phyloP scores from a whole-genome alignment of 2,888 invertebrate species.

The Melanophora roralis region DNA sequence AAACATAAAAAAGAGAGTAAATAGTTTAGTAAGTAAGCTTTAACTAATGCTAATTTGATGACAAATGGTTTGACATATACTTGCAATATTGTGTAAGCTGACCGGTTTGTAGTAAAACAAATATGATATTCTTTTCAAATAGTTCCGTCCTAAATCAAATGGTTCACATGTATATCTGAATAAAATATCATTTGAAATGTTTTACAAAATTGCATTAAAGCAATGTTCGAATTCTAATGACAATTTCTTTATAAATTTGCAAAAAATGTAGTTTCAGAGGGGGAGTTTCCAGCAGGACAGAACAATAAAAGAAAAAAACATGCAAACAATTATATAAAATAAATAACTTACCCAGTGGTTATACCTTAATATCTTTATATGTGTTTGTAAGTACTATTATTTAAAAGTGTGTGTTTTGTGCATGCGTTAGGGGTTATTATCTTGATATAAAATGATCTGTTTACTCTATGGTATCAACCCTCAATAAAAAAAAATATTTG shows the following conservation, averaged over 20 bases:
- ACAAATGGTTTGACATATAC: no score
- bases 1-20: no score
- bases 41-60: no score
- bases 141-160: no score
- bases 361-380: not conserved
- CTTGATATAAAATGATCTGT: slow-evolving; percentile 62
- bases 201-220: slow-evolving; percentile 35
- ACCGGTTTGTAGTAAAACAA: no score
- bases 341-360: not conserved
- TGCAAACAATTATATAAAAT: not conserved
- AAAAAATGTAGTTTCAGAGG: slow-evolving; percentile 33
- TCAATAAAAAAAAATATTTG: not conserved
- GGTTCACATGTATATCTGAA: no score
- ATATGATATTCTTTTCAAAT: no score
- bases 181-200: slow-evolving; percentile 8
- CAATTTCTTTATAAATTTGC: slow-evolving; percentile 18
- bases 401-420: slow-evolving; percentile 7
- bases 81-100: no score
- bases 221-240: slow-evolving; percentile 30
- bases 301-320: not conserved
- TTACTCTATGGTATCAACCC: slow-evolving; percentile 55
- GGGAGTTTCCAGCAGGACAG: not conserved
- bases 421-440: slow-evolving; percentile 56
- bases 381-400: not conserved
- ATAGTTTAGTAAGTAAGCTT: no score